phyloP scores from a whole-genome alignment of 2,113 vertebrate genomes.

The Cebidichthys violaceus region DNA sequence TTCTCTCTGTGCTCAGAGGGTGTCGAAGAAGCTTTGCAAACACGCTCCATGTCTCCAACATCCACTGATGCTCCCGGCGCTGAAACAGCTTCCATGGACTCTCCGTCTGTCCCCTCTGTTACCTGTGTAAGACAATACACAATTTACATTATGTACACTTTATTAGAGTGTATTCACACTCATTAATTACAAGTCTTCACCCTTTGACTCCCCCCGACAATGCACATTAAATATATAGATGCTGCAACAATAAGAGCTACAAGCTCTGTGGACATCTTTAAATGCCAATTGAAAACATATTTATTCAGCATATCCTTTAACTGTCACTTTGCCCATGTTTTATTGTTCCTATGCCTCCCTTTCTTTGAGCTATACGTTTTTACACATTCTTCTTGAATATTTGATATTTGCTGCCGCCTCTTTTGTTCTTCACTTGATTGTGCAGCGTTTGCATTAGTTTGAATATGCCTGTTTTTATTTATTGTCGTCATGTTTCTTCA shows the following conservation, averaged over 20 bases:
- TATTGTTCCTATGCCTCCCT: neutral
- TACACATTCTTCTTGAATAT: neutral
- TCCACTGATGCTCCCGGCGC: constrained; percentile 8
- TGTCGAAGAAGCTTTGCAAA: neutral
- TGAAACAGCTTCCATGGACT: constrained; percentile 28
- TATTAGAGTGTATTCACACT: too few species aligned
- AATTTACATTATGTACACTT: neutral
- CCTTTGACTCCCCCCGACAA: too few species aligned
- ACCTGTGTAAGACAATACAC: constrained; percentile 42
- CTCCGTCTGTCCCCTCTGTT: constrained; percentile 1
- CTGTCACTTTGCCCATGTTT: neutral
- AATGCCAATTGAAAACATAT: too few species aligned
- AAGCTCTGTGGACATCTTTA: too few species aligned
- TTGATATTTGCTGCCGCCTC: neutral
- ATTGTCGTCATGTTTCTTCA: neutral
- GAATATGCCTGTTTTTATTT: neutral
- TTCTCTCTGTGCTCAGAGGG: neutral
- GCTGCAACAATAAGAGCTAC: too few species aligned
- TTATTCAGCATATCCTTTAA: too few species aligned
- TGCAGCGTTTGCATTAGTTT: neutral
- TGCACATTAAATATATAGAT: too few species aligned
- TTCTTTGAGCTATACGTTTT: neutral
- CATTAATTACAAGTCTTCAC: too few species aligned
- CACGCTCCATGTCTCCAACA: neutral
- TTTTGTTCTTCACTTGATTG: neutral